These are phyloP conservation scores for Drosophila sulfurigaster DNA, from an alignment of 1,140 invertebrate genomes.

Conservation along the genomic window DNA sequence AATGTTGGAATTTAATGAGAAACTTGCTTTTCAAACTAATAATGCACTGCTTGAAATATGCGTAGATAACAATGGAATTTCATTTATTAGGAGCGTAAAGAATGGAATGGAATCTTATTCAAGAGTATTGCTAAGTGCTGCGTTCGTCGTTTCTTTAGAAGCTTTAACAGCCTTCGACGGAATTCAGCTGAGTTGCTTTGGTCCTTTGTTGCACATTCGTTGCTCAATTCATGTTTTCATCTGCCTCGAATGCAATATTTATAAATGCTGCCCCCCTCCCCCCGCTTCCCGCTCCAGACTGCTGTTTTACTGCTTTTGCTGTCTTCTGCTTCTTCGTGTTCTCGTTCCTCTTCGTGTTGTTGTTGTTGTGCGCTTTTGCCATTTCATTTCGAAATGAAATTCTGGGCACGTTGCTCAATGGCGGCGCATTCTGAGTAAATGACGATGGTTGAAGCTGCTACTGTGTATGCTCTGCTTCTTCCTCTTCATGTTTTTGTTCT, in stretches of 20 bases:
- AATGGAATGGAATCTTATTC: neutral
- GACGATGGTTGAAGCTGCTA: slow-evolving; percentile 25
- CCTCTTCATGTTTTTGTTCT: slow-evolving; percentile 6
- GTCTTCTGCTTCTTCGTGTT: neutral
- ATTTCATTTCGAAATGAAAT: slow-evolving; percentile 77
- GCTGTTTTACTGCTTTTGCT: neutral
- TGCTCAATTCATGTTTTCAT: slow-evolving; percentile 35
- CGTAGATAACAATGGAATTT: too few species aligned
- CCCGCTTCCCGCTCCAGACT: too few species aligned
- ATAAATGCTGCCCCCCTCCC: slow-evolving; percentile 44
- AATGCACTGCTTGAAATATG: too few species aligned
- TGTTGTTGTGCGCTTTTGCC: slow-evolving; percentile 27
- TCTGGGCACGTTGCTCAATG: slow-evolving; percentile 68
- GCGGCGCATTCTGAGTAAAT: slow-evolving; percentile 41
- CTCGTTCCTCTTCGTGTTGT: neutral
- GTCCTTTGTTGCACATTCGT: slow-evolving; percentile 37
- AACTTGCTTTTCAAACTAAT: neutral
- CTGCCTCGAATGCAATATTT: slow-evolving; percentile 66
- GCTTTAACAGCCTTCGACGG: neutral
- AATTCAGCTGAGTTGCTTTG: neutral
- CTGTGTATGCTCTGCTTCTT: slow-evolving; percentile 32
- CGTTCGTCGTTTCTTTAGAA: neutral
- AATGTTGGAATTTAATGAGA: neutral
- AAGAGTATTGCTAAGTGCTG: neutral
- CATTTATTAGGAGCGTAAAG: neutral